phyloP scores from a whole-genome alignment of 1,140 invertebrate species.

The Spodoptera frugiperda region DNA sequence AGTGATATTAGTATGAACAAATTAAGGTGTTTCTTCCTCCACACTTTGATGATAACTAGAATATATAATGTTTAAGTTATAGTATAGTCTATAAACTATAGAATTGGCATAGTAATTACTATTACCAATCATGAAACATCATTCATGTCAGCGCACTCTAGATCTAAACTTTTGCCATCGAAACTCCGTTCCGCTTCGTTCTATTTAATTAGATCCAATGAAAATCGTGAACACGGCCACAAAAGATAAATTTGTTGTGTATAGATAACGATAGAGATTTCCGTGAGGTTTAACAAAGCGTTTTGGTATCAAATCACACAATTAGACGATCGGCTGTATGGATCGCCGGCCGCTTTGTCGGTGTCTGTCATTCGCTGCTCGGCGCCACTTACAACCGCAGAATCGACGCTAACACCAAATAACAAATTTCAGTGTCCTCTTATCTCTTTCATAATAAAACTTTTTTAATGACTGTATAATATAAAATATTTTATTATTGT shows the following conservation, averaged over 20 bases:
- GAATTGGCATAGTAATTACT: constrained; percentile 13
- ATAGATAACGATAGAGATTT: constrained; percentile 76
- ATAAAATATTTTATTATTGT: background rate
- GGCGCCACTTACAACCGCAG: constrained; percentile 59
- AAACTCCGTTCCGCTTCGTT: constrained; percentile 65
- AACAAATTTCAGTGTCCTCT: background rate
- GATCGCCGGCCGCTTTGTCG: constrained; percentile 78
- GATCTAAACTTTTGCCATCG: constrained; percentile 46
- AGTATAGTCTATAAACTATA: background rate
- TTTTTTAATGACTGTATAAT: background rate
- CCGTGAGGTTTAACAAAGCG: constrained; percentile 76
- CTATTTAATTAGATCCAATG: constrained; percentile 72
- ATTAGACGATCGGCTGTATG: constrained; percentile 80
- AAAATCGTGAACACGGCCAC: constrained; percentile 74
- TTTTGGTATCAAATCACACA: constrained; percentile 84
- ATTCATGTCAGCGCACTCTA: constrained; percentile 13
- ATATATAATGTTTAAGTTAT: too few relatives aligned
- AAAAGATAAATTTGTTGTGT: constrained; percentile 83
- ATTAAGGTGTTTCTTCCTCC: too few relatives aligned
- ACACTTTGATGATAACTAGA: too few relatives aligned
- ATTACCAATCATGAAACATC: constrained; percentile 7
- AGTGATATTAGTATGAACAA: too few relatives aligned
- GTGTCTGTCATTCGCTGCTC: constrained; percentile 69
- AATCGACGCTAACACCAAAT: background rate
- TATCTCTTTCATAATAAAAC: background rate